Base-by-base conservation (phyloP, 2,888 invertebrate species). In the Erpobdella octoculata region DNA sequence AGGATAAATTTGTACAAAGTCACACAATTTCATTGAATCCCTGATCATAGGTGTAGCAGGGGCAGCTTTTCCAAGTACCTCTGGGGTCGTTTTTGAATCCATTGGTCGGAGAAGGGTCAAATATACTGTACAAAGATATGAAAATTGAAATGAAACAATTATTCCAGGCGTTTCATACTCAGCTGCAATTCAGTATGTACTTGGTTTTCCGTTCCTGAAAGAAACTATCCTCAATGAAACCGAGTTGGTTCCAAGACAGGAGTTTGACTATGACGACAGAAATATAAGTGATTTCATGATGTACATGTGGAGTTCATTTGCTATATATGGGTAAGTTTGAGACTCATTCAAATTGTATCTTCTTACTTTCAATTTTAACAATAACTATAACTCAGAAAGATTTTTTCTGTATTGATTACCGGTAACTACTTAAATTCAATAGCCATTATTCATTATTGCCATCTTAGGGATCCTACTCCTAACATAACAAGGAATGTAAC, bases 201-300 rank as follows among this genome's bases (percentile, higher is more conserved):
- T 86, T 77, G 86, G 86, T 0, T 82, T 84, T 71, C 85, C 86
- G 0, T 85, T 83, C 75, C 78, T 85, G 72, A 84, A 85, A 72
- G 78, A 80, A 70, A 80, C 82, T 0, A 79, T 82, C 74, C 76
- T 75, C 69, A 79, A 81, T 21, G 61, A 80, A 53, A 79, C 80
- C 36, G 80, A 80, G 33, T 58, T 83, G 31, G 78, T 78, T 67
- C 80, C 80, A 0, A 74, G 80, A 31, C 81, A 81, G 74, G 77
- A 78, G 69, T 83, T 81, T 73, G 80, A 80, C 72, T 80, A 78
- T 61, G 76, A 81, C 64, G 86, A 86, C 76, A 79, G 82, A 72
- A 83, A 85, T 76, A 83, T 85, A 74, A 84, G 84, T 64, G 82
- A 85, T 74, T 82, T 83, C 75, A 83, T 85, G 81, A 85, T 86